A percentile compares a stretch with the other conserved stretches of the same genome.
Conservation (phyloP, 2,113 vertebrate species). For the Sclerurus mexicanus region DNA sequence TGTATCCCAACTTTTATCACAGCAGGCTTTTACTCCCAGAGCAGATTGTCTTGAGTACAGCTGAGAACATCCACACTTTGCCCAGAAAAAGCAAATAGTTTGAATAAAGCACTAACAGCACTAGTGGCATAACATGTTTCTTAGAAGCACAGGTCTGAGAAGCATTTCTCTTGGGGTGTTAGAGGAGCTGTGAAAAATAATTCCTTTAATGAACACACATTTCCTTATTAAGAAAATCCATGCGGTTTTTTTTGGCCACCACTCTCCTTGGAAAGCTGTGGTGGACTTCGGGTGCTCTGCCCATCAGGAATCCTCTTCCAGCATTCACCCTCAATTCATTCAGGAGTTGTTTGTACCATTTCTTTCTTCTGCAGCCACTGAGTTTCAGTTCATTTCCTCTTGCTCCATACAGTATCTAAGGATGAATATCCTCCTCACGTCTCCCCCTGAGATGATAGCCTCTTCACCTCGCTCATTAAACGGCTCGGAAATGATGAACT, state of each 20-base stretch:
- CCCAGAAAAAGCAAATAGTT: background rate
- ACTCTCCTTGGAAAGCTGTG: background rate
- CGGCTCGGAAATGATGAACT: background rate
- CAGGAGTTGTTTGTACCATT: background rate
- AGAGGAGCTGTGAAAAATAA: background rate
- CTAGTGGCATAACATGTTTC: background rate
- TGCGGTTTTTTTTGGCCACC: background rate
- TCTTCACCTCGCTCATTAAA: background rate
- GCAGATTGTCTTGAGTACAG: background rate
- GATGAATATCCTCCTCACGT: background rate
- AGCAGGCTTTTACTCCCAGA: background rate
- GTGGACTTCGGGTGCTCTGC: background rate
- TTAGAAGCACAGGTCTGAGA: background rate
- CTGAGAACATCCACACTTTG: background rate
- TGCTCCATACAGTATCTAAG: background rate
- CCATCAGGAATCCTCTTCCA: background rate
- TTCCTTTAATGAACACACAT: background rate
- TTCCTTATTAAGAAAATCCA: background rate
- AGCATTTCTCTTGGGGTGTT: background rate
- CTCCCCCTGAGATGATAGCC: background rate
- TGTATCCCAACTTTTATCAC: background rate
- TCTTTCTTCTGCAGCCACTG: background rate
- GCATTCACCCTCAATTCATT: background rate
- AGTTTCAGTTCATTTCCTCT: background rate
- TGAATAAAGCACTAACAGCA: background rate